These are phyloP conservation scores for Eriocheir sinensis DNA, from an alignment of 1,140 invertebrate species.

Conservation along the genomic window DNA sequence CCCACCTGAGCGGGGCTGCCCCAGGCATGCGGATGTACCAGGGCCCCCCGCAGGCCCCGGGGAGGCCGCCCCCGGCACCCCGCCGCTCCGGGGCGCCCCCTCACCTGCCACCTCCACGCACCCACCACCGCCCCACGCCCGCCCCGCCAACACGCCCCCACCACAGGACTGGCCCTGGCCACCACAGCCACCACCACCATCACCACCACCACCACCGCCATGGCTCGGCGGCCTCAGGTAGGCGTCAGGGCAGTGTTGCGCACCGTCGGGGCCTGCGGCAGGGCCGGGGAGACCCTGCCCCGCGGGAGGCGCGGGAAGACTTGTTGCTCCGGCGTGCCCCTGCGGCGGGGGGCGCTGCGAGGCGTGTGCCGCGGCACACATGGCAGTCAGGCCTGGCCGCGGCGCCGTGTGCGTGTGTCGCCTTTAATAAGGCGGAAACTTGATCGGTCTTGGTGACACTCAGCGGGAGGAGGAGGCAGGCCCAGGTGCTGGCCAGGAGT, in stretches of 20 bases:
- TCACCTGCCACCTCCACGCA: background rate
- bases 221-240: background rate
- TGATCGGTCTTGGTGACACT: background rate
- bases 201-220: background rate
- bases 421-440: background rate
- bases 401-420: background rate
- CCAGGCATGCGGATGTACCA: constrained; percentile 71
- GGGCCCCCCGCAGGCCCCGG: constrained; percentile 64
- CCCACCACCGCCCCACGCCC: background rate
- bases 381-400: background rate
- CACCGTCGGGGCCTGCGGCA: background rate
- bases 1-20: background rate
- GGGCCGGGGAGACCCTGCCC: background rate
- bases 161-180: constrained; percentile 61
- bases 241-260: background rate
- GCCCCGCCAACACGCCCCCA: constrained; percentile 31
- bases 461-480: background rate
- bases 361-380: background rate
- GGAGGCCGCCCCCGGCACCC: constrained; percentile 49
- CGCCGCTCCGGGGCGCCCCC: constrained; percentile 26
- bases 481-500: background rate
- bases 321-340: background rate
- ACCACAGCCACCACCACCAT: constrained; percentile 65
- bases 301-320: background rate
- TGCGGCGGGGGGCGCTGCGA: background rate